Evolutionary conservation across 2,797 vertebrate genomes (phyloP).

Genomic region (Platyrinchus mystaceus): DNA sequence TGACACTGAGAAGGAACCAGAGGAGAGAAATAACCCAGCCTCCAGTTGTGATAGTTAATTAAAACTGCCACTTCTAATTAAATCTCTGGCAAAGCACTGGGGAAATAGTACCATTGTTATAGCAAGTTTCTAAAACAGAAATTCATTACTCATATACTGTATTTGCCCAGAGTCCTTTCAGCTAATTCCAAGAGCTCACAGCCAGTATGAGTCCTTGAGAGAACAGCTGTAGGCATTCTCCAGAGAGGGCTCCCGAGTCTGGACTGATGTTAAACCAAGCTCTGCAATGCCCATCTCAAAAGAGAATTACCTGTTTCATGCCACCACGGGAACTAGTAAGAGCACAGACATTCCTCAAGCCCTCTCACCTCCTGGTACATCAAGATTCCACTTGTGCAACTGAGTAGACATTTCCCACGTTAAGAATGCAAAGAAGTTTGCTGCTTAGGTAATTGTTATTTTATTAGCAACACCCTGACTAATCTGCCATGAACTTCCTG

Average conservation of each 20-base stretch:
- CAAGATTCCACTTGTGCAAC: background rate
- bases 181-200: slow-evolving; percentile 1
- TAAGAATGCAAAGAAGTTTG: background rate
- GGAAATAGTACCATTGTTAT: background rate
- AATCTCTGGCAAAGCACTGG: background rate
- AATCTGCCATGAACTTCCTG: background rate
- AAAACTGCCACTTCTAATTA: slow-evolving; percentile 47
- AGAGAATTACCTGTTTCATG: background rate
- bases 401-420: background rate
- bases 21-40: background rate
- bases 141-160: background rate
- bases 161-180: background rate
- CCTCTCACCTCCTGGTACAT: background rate
- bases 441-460: background rate
- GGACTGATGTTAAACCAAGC: background rate
- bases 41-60: slow-evolving; percentile 2
- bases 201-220: background rate
- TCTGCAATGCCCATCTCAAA: background rate
- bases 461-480: background rate
- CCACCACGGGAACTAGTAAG: background rate
- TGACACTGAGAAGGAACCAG: background rate
- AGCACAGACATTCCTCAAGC: background rate
- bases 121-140: background rate
- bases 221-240: background rate
- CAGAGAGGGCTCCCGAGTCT: background rate